Base-by-base conservation (phyloP, 2,888 invertebrate species). In the Spodoptera littoralis region DNA sequence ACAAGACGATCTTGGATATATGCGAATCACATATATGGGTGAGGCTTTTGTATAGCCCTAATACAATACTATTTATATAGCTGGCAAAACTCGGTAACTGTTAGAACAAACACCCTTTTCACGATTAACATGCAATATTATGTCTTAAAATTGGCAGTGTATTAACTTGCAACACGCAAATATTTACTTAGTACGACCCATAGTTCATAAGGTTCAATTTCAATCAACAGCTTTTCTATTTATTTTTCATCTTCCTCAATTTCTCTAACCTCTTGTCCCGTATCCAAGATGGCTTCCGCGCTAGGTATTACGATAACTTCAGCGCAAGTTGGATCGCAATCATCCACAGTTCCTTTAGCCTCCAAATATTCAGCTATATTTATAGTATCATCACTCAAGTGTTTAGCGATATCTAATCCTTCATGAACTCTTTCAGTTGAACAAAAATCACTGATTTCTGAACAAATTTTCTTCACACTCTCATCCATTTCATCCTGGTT, bases 231-330 rank as follows among this genome's bases (percentile, higher is more conserved):
- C 68, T 13, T 22, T 18, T 13, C 6, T 22, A 53, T 57, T 53
- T 78, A 72, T 65, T 68, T 57, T 13, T 11, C 43, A 12, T 68
- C 57, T 12, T 56, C 59, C 2, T 58, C 70, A 44, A 65, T 70
- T 59, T 73, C 63, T 56, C 49, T 73, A 27, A 76, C 65, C 50
- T 44, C 64, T 42, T 88, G 91, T 27, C 89, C 91, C 0, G 88
- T 90, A 77, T 92, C 92, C 71, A 93, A 84, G 9, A 91, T 92
- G 52, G 92, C 92, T 66, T 92, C 93, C 9, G 91, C 92, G 74
- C 92, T 92, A 0, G 90, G 91, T 88, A 92, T 92, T 5, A 92
- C 92, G 52, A 92, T 93, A 8, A 92, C 88, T 68, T 89, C 90
- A 68, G 88, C 88, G 84, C 93, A 91, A 1, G 72, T 83, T 24